Evolutionary conservation across 2,113 vertebrate genomes (phyloP).

Genomic region (Antechinus flavipes): DNA sequence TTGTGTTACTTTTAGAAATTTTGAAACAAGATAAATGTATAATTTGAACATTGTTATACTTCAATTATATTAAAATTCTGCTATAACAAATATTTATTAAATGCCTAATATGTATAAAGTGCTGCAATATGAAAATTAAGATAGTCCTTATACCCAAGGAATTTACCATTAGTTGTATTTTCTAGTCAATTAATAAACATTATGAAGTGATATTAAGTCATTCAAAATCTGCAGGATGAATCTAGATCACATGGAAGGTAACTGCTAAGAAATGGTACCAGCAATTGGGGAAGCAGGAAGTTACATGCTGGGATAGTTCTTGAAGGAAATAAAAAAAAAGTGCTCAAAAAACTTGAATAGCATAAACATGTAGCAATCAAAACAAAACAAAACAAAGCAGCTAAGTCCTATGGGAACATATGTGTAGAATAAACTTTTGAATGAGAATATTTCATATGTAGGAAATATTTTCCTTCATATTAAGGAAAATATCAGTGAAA

Average conservation of each 20-base stretch:
- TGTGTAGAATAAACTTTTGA: neutral
- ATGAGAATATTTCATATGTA: neutral
- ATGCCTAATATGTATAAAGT: neutral
- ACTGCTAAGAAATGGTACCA: neutral
- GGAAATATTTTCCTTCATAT: neutral
- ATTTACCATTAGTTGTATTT: neutral
- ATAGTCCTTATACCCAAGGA: neutral
- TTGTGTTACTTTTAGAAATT: slow-evolving; percentile 22
- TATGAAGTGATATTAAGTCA: neutral
- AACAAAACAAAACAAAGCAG: neutral
- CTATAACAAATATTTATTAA: neutral
- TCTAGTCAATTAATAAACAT: neutral
- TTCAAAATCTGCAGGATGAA: neutral
- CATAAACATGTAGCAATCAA: neutral
- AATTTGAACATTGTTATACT: neutral
- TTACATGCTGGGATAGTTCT: neutral
- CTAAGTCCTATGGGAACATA: neutral
- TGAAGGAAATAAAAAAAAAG: neutral
- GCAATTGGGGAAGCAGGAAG: neutral
- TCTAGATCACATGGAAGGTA: neutral
- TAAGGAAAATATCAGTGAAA: neutral
- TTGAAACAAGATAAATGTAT: neutral
- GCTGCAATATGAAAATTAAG: neutral
- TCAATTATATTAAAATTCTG: neutral
- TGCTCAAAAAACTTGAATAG: neutral